These are phyloP conservation scores for Serinus canaria DNA, from an alignment of 2,113 vertebrate genomes.

Conservation along the genomic window DNA sequence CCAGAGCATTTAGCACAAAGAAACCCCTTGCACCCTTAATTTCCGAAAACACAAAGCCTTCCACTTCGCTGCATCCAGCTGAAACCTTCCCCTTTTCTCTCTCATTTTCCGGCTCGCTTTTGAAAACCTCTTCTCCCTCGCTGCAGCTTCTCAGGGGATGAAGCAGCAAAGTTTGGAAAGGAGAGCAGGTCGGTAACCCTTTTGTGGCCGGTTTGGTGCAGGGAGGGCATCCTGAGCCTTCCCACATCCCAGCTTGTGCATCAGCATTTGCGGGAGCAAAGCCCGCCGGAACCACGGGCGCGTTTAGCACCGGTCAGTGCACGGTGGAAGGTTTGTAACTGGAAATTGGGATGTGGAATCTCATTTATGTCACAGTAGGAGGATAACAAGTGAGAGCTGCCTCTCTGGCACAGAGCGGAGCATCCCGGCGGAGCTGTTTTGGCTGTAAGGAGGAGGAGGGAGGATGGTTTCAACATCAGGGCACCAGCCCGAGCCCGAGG, in stretches of 20 bases:
- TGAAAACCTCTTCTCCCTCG: constrained; percentile 23
- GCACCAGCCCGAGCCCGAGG: background rate
- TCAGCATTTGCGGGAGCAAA: background rate
- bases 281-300: background rate
- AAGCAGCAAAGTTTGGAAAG: background rate
- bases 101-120: constrained; percentile 12
- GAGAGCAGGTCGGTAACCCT: constrained; percentile 8
- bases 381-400: background rate
- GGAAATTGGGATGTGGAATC: background rate
- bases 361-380: background rate
- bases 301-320: background rate
- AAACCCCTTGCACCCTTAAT: constrained; percentile 39
- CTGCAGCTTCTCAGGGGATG: constrained; percentile 1
- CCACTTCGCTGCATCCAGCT: constrained; percentile 36
- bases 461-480: background rate
- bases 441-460: background rate
- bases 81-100: constrained; percentile 20
- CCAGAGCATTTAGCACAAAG: constrained; percentile 57
- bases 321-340: background rate
- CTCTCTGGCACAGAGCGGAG: background rate
- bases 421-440: background rate
- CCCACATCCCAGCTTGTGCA: background rate
- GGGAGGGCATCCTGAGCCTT: background rate
- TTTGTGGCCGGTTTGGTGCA: background rate
- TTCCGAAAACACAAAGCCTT: constrained; percentile 51